phyloP scores from a whole-genome alignment of 2,113 vertebrate genomes.

The Bolborhynchus lineola region DNA sequence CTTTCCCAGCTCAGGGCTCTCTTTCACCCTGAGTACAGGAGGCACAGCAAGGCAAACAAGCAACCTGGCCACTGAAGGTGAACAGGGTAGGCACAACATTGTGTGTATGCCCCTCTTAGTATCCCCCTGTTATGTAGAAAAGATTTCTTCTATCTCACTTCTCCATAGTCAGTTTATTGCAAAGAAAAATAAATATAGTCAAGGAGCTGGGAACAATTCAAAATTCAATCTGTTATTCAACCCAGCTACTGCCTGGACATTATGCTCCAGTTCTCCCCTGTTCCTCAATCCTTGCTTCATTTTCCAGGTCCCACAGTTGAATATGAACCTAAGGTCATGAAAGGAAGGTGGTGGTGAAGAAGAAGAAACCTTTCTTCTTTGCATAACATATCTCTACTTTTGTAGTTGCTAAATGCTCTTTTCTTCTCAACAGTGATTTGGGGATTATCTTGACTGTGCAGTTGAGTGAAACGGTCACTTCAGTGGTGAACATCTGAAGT shows the following conservation, averaged over 20 bases:
- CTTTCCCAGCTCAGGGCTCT: neutral
- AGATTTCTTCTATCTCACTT: neutral
- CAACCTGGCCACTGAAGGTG: neutral
- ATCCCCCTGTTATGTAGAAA: neutral
- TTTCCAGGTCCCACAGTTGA: neutral
- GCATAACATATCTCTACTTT: neutral
- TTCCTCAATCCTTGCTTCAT: neutral
- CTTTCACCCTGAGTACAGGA: neutral
- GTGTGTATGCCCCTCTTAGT: neutral
- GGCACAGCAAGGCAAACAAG: neutral
- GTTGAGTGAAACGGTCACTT: constrained; percentile 75
- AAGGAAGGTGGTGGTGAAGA: neutral
- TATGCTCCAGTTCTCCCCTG: neutral
- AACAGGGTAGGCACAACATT: neutral
- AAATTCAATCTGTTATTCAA: neutral
- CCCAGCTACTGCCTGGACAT: neutral
- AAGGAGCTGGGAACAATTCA: neutral
- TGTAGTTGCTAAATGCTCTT: neutral
- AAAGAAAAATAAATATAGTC: neutral
- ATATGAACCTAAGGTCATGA: neutral
- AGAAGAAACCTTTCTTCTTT: neutral
- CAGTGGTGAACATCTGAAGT: constrained; percentile 68
- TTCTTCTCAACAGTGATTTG: constrained; percentile 62
- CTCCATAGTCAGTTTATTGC: neutral
- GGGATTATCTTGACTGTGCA: constrained; percentile 76